Evolutionary conservation across 2,888 invertebrate species (phyloP).

Genomic region (Labia minor): DNA sequence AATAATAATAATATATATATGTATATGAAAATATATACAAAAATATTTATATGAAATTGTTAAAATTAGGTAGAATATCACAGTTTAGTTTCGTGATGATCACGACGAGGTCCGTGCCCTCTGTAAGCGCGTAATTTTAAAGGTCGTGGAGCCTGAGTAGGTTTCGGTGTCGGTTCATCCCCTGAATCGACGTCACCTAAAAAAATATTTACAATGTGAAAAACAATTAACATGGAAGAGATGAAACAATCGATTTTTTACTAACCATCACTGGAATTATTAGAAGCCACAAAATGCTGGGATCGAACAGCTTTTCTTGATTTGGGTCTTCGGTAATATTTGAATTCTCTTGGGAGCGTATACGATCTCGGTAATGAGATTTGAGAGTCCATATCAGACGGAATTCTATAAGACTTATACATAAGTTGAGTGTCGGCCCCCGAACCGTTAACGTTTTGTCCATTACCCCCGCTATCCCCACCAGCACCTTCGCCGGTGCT

Average conservation of each 20-base stretch:
- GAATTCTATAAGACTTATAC: slow-evolving; percentile 43
- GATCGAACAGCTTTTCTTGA: slow-evolving; percentile 47
- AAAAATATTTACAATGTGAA: slow-evolving; percentile 23
- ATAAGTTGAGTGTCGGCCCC: slow-evolving; percentile 28
- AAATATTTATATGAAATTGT: no score
- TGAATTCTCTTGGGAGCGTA: slow-evolving; percentile 74
- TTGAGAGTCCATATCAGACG: slow-evolving; percentile 63
- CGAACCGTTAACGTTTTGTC: neutral
- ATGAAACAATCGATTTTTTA: slow-evolving; percentile 22
- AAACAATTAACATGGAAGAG: neutral
- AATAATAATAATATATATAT: neutral
- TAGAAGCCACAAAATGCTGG: slow-evolving; percentile 64
- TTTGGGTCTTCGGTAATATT: slow-evolving; percentile 55
- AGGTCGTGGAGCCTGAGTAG: slow-evolving; percentile 26
- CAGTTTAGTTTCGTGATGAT: slow-evolving; percentile 47
- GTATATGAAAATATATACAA: neutral
- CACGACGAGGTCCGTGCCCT: slow-evolving; percentile 26
- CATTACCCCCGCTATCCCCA: slow-evolving; percentile 22
- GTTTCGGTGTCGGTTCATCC: slow-evolving; percentile 52
- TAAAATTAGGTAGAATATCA: slow-evolving; percentile 29
- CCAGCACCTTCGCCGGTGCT: slow-evolving; percentile 19
- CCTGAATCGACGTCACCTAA: slow-evolving; percentile 71
- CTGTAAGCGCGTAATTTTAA: slow-evolving; percentile 27
- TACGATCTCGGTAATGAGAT: slow-evolving; percentile 74
- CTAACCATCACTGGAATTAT: slow-evolving; percentile 75